phyloP scores from a whole-genome alignment of 1,140 invertebrate genomes.

The Ceratosolen solmsi region DNA sequence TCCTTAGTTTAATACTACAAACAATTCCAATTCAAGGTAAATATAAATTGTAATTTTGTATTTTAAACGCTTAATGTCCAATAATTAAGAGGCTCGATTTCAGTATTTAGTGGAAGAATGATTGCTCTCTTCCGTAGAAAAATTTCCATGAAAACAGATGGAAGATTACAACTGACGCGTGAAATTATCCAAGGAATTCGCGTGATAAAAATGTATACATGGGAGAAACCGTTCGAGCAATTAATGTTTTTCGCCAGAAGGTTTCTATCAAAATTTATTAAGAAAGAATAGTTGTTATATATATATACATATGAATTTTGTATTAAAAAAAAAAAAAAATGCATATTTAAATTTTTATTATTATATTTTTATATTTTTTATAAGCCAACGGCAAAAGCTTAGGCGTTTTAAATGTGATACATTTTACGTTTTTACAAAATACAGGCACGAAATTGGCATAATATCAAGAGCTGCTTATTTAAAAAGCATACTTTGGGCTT shows the following conservation, averaged over 20 bases:
- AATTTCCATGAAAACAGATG: constrained; percentile 75
- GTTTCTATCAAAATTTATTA: constrained; percentile 11
- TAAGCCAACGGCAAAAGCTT: too few species aligned
- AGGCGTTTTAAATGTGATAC: too few species aligned
- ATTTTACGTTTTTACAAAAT: constrained; percentile 32
- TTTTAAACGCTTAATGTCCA: too few species aligned
- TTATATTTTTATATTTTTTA: too few species aligned
- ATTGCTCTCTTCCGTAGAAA: constrained; percentile 65
- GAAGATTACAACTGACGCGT: constrained; percentile 77
- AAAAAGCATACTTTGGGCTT: constrained; percentile 80
- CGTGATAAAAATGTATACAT: constrained; percentile 88
- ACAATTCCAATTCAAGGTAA: constrained; percentile 78
- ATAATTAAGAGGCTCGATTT: too few species aligned
- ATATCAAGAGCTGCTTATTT: constrained; percentile 81
- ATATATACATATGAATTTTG: too few species aligned
- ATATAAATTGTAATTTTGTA: background rate
- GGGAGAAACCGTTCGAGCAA: constrained; percentile 84
- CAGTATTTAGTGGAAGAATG: constrained; percentile 14
- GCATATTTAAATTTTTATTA: too few species aligned
- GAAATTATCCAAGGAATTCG: constrained; percentile 78
- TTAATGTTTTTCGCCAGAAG: constrained; percentile 73
- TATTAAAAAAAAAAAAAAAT: too few species aligned
- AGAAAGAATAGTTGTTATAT: too few species aligned
- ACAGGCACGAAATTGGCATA: constrained; percentile 79
- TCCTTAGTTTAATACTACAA: constrained; percentile 77